Evolutionary conservation across 2,888 invertebrate genomes (phyloP).

Genomic region (Eulithis testata): DNA sequence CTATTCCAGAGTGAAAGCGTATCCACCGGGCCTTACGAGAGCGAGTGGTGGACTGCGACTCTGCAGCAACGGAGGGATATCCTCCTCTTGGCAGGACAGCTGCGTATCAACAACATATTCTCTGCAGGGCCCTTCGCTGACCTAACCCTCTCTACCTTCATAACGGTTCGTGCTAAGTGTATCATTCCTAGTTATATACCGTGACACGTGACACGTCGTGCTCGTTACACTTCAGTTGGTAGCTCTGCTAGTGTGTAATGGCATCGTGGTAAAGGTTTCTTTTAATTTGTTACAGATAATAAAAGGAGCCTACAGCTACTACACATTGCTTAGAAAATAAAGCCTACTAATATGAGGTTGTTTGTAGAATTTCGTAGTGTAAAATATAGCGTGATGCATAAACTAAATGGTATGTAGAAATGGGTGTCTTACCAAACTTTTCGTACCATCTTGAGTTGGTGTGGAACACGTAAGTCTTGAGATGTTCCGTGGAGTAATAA

Average conservation of each 20-base stretch:
- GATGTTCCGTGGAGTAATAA: conserved; percentile 42
- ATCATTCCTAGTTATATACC: no score
- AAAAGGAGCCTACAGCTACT: conserved; percentile 78
- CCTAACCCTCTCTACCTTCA: conserved; percentile 70
- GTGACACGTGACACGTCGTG: no score
- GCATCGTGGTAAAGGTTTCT: no score
- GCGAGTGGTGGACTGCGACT: conserved; percentile 65
- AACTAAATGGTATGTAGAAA: no score
- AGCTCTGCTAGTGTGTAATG: no score
- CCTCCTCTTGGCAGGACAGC: conserved; percentile 62
- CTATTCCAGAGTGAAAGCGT: conserved; percentile 59
- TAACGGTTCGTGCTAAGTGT: conserved; percentile 42
- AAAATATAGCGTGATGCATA: no score
- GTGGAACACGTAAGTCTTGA: conserved; percentile 50
- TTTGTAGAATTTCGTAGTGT: no score
- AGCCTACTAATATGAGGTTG: no score
- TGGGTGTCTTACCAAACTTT: conserved; percentile 17
- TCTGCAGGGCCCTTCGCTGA: conserved; percentile 73
- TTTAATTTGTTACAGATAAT: conserved; percentile 64
- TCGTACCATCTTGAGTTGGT: conserved; percentile 32
- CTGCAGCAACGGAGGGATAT: conserved; percentile 52
- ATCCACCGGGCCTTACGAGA: conserved; percentile 68
- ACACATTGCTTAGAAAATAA: conserved; percentile 57
- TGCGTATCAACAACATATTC: conserved; percentile 59
- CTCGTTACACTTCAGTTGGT: no score